Percentiles rank a stretch among this genome's conserved stretches.
Evolutionary conservation across 2,113 vertebrate genomes (phyloP).

Genomic region (Mola mola): DNA sequence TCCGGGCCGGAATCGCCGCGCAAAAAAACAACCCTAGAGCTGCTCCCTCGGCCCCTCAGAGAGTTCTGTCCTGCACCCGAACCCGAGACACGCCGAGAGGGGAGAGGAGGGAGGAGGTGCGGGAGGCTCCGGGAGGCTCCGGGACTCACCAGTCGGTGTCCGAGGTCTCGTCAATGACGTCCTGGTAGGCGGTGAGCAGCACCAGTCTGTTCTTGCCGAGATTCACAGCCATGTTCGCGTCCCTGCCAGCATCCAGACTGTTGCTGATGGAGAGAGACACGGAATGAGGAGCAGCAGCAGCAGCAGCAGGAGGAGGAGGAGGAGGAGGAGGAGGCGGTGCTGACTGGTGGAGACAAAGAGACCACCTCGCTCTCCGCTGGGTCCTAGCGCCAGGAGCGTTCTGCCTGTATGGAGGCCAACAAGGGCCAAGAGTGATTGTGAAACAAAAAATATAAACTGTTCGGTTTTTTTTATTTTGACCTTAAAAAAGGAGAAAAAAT

Average conservation of each 20-base stretch:
- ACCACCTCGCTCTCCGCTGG: not conserved
- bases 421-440: no score
- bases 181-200: slow-evolving; percentile 85
- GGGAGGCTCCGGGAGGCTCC: not conserved
- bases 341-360: slow-evolving; percentile 69
- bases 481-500: no score
- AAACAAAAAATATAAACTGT: no score
- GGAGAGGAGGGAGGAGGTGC: not conserved
- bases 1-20: no score
- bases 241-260: slow-evolving; percentile 78
- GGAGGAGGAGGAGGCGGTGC: slow-evolving; percentile 39
- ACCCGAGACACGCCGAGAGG: not conserved
- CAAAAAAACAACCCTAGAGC: no score
- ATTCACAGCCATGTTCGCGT: slow-evolving; percentile 84
- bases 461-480: no score
- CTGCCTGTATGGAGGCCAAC: no score
- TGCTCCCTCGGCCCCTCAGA: not conserved
- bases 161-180: slow-evolving; percentile 83
- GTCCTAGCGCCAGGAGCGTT: slow-evolving; percentile 54
- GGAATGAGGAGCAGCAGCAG: slow-evolving; percentile 40
- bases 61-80: not conserved
- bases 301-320: slow-evolving; percentile 3
- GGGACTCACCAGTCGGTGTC: slow-evolving; percentile 83
- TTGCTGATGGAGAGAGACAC: slow-evolving; percentile 73
- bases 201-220: slow-evolving; percentile 83